Base-by-base conservation (phyloP, 2,113 vertebrate genomes). In the Engraulis encrasicolus region DNA sequence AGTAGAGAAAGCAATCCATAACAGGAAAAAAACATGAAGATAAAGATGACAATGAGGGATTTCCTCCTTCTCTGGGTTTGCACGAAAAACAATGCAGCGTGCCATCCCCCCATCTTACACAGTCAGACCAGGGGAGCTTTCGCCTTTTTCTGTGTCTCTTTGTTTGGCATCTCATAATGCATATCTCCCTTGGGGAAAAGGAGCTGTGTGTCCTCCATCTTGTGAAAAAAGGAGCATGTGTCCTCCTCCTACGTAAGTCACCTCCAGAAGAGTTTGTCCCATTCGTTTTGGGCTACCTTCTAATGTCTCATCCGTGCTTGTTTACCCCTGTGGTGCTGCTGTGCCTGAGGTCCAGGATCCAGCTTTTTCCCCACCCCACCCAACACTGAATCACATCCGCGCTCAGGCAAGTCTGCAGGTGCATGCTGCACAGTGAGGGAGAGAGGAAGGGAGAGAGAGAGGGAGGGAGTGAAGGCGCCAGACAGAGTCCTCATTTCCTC, bases 1-100 rank as follows among this genome's bases (percentile, higher is more conserved):
- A 74, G 66, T 74, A 34, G 5, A 74, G 66, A 34, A 74, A 34
- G 66, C 66, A 74, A 74, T 74, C 9, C 66, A 34, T 74, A 74
- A 74, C 66, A 74, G 66, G 34, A 45, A 45, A 45, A 45, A 45
- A 74, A 74, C 66, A 36, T 74, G 66, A 34, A 34, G 66, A 74
- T 14, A 74, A 27, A 34, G 66, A 15, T 12, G 31, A 17, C 9
- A 74, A 74, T 74, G 66, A 74, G 34, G 66, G 66, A 34, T 74
- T 74, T 15, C 66, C 66, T 74, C 15, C 1, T n/a, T n/a, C n/a
- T 74, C 27, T 74, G 31, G 66, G 66, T 31, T n/a, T 74, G 66
- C 66, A 74, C 66, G 34, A n/a, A 74, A 74, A 74, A 27, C 27
- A 34, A 34, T 14, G 31, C 66, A 74, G 18, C 31, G 66, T 27